Evolutionary conservation across 2,113 vertebrate species (phyloP).

Genomic region (Pseudorhombus dupliciocellatus): DNA sequence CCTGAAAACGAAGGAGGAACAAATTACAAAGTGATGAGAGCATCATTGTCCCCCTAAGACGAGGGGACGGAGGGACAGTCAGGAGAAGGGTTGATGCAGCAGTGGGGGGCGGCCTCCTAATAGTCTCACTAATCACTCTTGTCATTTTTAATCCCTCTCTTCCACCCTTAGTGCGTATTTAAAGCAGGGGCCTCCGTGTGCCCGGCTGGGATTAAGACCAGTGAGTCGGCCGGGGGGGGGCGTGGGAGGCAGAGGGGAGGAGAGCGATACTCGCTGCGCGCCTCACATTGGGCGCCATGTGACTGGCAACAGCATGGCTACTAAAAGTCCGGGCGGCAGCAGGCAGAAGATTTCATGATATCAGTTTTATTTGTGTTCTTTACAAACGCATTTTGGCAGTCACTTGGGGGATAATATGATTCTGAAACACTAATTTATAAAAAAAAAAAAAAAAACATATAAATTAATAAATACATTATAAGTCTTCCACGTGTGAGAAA

Average conservation of each 20-base stretch:
- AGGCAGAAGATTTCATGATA: no score
- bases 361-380: no score
- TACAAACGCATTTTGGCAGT: no score
- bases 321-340: background rate
- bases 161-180: conserved; percentile 68
- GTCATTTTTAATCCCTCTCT: conserved; percentile 78
- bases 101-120: conserved; percentile 60
- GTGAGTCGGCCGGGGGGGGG: conserved; percentile 42
- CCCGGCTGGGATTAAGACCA: conserved; percentile 66
- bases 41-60: background rate
- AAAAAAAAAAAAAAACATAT: no score
- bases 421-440: no score
- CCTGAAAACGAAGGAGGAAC: background rate
- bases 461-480: no score
- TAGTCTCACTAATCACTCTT: conserved; percentile 76
- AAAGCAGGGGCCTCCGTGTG: conserved; percentile 72
- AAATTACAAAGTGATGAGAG: background rate
- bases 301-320: conserved; percentile 40
- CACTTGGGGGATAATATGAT: no score
- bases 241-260: background rate
- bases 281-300: conserved; percentile 74
- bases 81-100: conserved; percentile 4
- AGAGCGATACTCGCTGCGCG: conserved; percentile 10
- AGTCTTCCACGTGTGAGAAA: no score
- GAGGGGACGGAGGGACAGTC: background rate